Base-by-base conservation (phyloP, 2,888 invertebrate species). In the Sesia apiformis region DNA sequence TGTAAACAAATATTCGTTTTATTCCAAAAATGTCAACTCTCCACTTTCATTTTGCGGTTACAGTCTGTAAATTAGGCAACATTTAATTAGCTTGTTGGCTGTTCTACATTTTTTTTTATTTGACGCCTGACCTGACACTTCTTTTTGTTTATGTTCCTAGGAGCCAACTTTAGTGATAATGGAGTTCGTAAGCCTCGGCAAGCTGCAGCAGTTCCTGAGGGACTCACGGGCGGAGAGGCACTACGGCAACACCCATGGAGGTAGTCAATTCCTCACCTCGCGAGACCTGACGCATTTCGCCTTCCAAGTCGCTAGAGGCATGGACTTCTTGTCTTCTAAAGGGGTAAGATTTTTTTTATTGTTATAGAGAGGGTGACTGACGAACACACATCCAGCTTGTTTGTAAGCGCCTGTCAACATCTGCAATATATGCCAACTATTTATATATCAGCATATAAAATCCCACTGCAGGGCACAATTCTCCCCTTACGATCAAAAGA, bases 111-210 rank as follows among this genome's bases (percentile, higher is more conserved):
- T 23, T 23, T 23, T 23, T 23, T 23, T 23, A 23, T 23, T 23
- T 23, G 23, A 23, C 23, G 2, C 23, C 23, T 23, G 23, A 23
- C 23, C 23, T 23, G 23, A 23, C 23, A 23, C 4, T 42, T 4
- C 8, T 46, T 43, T n/a, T 43, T 43, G 7, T 43, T 43, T n/a
- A 43, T 43, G 4, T 46, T 46, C 4, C 49, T 81, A 91, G 82
- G 97, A 97, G 75, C 98, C 98, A 5, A 93, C 96, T 57, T 94
- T 97, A 74, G 95, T 98, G 38, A 96, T 98, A 65, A 94, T 98
- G 92, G 98, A 98, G 82, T 97, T 95, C 75, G 95, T 97, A 5
- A 93, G 94, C 66, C 91, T 94, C 38, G 98, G 98, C 0, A 97
- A 97, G 82, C 90, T 98, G 55, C 97, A 97, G 80, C 94, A 95